A percentile compares a stretch with the other conserved stretches of the same genome.
Conservation (phyloP, 2,113 vertebrate species). For the Centropus bengalensis region DNA sequence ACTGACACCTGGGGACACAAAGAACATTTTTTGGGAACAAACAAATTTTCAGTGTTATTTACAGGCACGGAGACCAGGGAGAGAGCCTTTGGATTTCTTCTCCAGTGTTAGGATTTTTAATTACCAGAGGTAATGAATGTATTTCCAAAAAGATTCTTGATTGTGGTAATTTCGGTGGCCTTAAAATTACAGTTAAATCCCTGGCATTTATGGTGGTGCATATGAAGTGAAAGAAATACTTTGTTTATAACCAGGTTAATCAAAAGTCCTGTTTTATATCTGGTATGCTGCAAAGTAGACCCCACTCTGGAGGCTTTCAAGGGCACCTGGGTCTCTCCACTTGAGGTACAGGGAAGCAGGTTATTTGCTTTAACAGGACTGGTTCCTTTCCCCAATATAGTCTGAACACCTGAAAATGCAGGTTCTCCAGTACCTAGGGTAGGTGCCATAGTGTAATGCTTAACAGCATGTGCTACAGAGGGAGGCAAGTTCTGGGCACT, state of each 20-base stretch:
- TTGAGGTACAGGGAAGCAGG: background rate
- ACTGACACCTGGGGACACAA: conserved; percentile 50
- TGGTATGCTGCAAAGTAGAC: background rate
- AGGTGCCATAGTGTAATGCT: background rate
- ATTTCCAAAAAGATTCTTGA: background rate
- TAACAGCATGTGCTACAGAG: background rate
- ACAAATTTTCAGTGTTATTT: background rate
- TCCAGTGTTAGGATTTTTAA: background rate
- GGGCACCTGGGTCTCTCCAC: background rate
- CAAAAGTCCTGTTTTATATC: background rate
- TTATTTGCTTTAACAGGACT: background rate
- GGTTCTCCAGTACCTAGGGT: background rate
- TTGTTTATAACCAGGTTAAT: background rate
- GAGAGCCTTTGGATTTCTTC: background rate
- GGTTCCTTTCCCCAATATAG: background rate
- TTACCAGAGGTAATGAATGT: background rate
- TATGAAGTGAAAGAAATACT: background rate
- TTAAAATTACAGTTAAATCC: background rate
- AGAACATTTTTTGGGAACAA: background rate
- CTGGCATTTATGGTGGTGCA: background rate
- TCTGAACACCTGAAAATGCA: background rate
- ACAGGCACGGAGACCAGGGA: background rate
- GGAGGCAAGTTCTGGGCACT: background rate
- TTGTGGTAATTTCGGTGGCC: background rate
- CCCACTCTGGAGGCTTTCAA: background rate